Conservation (phyloP, 2,888 invertebrate genomes). For the Gortyna flavago region DNA sequence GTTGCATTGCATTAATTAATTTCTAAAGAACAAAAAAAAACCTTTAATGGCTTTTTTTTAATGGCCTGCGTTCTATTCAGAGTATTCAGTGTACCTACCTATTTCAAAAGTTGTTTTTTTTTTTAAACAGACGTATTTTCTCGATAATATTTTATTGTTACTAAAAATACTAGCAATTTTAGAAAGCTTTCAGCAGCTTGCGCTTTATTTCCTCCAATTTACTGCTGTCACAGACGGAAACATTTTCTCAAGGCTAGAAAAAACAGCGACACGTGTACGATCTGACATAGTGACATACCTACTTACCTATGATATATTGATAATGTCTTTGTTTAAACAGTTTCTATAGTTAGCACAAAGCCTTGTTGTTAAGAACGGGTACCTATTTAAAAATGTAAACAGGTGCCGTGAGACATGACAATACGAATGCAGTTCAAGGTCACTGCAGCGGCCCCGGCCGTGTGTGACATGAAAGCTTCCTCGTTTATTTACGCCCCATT, state of each 20-base stretch:
- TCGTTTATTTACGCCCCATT: slow-evolving; percentile 56
- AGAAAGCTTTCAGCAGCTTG: not conserved
- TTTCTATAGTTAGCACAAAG: slow-evolving; percentile 30
- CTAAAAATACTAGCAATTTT: not conserved
- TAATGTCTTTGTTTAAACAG: slow-evolving; percentile 17
- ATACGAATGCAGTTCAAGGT: slow-evolving; percentile 64
- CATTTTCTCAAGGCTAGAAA: slow-evolving; percentile 22
- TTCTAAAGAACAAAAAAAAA: not conserved
- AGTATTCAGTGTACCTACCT: too few species aligned
- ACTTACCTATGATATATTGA: slow-evolving; percentile 8
- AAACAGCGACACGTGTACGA: slow-evolving; percentile 29
- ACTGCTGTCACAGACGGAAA: slow-evolving; percentile 25
- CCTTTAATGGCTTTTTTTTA: not conserved
- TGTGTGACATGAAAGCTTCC: slow-evolving; percentile 56
- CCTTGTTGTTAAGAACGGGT: slow-evolving; percentile 28
- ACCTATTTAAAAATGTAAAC: slow-evolving; percentile 43
- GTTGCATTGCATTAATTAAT: not conserved
- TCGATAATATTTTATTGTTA: not conserved
- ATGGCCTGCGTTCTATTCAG: not conserved
- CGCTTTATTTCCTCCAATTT: slow-evolving; percentile 17
- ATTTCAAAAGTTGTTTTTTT: not conserved
- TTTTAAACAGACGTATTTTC: not conserved
- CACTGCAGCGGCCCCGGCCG: slow-evolving; percentile 45
- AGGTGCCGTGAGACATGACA: slow-evolving; percentile 48
- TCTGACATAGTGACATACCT: not conserved